Percentiles rank a stretch among this genome's conserved stretches.
Conservation (phyloP, 1,140 invertebrate genomes). For the Drosophila punjabiensis region DNA sequence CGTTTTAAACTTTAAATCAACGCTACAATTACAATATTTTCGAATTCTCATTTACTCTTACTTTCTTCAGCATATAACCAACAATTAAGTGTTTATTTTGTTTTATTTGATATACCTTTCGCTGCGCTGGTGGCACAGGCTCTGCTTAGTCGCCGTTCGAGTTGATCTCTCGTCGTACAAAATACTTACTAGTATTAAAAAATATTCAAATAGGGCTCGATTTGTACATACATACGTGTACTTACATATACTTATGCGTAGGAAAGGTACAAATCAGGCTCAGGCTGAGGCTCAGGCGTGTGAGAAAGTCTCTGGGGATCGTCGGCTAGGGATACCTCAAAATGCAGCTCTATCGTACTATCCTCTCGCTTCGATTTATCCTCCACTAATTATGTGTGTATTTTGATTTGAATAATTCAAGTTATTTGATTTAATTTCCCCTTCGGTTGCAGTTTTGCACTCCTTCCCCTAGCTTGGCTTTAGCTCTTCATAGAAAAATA, state of each 20-base stretch:
- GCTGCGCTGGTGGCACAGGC: conserved; percentile 16
- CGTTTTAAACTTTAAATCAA: conserved; percentile 66
- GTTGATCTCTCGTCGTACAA: conserved; percentile 70
- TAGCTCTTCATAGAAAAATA: conserved; percentile 81
- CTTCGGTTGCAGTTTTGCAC: conserved; percentile 19
- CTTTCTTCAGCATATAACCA: conserved; percentile 75
- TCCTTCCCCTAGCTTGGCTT: conserved; percentile 50
- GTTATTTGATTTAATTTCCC: conserved; percentile 44
- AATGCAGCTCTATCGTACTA: conserved; percentile 68
- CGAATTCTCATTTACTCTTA: conserved; percentile 41
- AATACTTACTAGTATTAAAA: conserved; percentile 77
- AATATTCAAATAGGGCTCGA: conserved; percentile 69
- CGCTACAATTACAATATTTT: conserved; percentile 68
- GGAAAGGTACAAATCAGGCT: conserved; percentile 83
- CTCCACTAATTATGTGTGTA: conserved; percentile 35
- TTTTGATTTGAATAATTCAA: conserved; percentile 63
- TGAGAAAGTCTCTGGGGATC: conserved; percentile 73
- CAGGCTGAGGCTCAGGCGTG: conserved; percentile 65
- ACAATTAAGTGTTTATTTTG: conserved; percentile 67
- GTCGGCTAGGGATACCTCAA: conserved; percentile 39
- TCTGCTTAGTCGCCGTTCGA: conserved; percentile 58
- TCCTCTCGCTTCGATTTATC: conserved; percentile 30
- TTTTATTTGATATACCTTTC: conserved; percentile 66
- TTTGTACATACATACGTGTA: conserved; percentile 59
- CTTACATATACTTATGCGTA: conserved; percentile 70